Conservation (phyloP, 1,140 invertebrate genomes). For the Aradophagus sp. region DNA sequence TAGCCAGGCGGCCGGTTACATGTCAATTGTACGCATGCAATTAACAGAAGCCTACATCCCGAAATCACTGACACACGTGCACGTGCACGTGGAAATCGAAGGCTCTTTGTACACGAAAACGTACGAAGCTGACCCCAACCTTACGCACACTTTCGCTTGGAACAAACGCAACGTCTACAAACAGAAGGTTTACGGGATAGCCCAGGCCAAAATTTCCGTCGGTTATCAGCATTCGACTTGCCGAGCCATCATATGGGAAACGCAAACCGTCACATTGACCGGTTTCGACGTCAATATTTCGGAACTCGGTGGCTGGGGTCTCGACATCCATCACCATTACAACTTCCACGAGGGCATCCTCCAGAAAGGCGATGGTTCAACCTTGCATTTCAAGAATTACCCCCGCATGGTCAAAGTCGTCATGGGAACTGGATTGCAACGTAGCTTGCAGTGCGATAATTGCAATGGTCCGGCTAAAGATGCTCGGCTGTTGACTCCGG, state of each 20-base stretch:
- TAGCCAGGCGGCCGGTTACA: conserved; percentile 91
- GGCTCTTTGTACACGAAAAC: conserved; percentile 93
- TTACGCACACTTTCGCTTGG: conserved; percentile 98
- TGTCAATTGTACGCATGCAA: conserved; percentile 95
- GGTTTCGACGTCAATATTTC: conserved; percentile 98
- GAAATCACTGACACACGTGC: conserved; percentile 86
- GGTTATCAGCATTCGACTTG: conserved; percentile 97
- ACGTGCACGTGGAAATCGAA: conserved; percentile 93
- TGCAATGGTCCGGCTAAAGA: conserved; percentile 92
- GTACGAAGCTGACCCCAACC: conserved; percentile 95
- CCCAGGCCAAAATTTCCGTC: conserved; percentile 93
- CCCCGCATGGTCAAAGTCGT: conserved; percentile 91
- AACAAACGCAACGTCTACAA: conserved; percentile 95
- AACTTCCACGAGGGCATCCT: conserved; percentile 98
- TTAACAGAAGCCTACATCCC: conserved; percentile 91
- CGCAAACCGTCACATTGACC: conserved; percentile 94
- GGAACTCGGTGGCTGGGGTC: conserved; percentile 96
- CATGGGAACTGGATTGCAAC: conserved; percentile 94
- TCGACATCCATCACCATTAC: conserved; percentile 97
- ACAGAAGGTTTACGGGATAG: conserved; percentile 94
- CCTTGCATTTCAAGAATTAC: conserved; percentile 93
- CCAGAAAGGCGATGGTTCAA: conserved; percentile 96
- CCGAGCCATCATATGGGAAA: conserved; percentile 95
- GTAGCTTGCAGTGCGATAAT: conserved; percentile 83
- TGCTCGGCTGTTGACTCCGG: conserved; percentile 90